Base-by-base conservation (phyloP, 2,888 invertebrate genomes). In the Cantharis rustica region DNA sequence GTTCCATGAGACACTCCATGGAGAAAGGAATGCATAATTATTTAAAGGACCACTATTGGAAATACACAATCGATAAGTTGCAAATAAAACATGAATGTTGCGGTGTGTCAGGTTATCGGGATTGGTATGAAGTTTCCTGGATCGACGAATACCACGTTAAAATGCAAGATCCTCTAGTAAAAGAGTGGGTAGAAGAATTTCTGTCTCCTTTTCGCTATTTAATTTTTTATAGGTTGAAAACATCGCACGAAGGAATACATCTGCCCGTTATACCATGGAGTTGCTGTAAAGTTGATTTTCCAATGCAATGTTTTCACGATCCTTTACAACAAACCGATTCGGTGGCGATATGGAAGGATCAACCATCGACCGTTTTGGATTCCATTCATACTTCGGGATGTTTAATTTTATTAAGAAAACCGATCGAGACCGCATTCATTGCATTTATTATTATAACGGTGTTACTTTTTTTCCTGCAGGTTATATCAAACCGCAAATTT, bases 81-180 rank as follows among this genome's bases (percentile, higher is more conserved):
- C 92, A 92, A 88, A 90, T 86, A 68, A 82, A 82, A 63, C 82
- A 91, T 75, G 88, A 90, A 81, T 92, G 92, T 82, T 92, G 92
- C 80, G 92, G 92, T 11, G 89, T 90, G 1, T 89, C 90, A 75
- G 86, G 86, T 69, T 90, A 90, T 61, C 86, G 88, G 79, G 91
- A 92, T 84, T 92, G 92, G 92, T 90, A 91, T 83, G 88, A 90
- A 82, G 89, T 90, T 17, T 89, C 90, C 31, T 92, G 92, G 92
- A 88, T 92, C 78, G 90, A 89, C 79, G 89, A 90, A 83, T 90
- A 91, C 75, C 87, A 87, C 73, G 78, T 88, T 15, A 84, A 87
- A 79, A 75, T 80, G 9, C 82, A 84, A 63, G 80, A 83, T 5
- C 78, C 82, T 13, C 72, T 81, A 66, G 83, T 87, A 16, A 83